phyloP scores from a whole-genome alignment of 2,797 vertebrate genomes.

The Cheirogaleus major region DNA sequence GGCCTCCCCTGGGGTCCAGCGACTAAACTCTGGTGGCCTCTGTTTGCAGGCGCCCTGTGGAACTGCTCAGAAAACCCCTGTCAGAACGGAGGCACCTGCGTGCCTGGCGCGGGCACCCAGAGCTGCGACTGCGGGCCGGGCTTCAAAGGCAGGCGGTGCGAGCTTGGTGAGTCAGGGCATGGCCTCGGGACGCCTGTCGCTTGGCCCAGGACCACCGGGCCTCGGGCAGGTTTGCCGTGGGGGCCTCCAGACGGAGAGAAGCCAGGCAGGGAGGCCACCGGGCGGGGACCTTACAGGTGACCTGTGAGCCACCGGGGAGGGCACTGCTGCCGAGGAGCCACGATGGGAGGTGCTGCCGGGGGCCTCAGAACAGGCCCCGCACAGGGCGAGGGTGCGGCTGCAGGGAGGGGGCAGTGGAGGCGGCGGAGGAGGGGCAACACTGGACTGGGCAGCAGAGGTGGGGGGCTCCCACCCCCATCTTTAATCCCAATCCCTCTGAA shows the following conservation, averaged over 20 bases:
- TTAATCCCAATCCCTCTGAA: not conserved
- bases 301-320: not conserved
- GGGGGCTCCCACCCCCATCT: not conserved
- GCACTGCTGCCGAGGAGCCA: not conserved
- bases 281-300: not conserved
- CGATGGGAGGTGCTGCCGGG: not conserved
- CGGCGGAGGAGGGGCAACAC: too few species aligned
- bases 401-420: not conserved
- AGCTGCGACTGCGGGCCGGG: conserved; percentile 90
- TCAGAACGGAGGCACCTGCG: conserved; percentile 94
- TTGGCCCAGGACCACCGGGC: not conserved
- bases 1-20: not conserved
- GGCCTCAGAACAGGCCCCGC: too few species aligned
- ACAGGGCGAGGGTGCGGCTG: not conserved
- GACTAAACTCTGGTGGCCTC: conserved; percentile 70
- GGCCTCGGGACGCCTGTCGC: not conserved
- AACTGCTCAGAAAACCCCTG: conserved; percentile 91
- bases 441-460: rapidly evolving
- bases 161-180: conserved; percentile 91
- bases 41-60: conserved; percentile 86
- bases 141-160: conserved; percentile 94
- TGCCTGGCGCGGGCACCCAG: conserved; percentile 81
- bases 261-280: not conserved
- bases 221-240: not conserved
- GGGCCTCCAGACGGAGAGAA: too few species aligned